These are phyloP conservation scores for Drosophila subpulchrella DNA, from an alignment of 1,140 invertebrate species.

Conservation along the genomic window DNA sequence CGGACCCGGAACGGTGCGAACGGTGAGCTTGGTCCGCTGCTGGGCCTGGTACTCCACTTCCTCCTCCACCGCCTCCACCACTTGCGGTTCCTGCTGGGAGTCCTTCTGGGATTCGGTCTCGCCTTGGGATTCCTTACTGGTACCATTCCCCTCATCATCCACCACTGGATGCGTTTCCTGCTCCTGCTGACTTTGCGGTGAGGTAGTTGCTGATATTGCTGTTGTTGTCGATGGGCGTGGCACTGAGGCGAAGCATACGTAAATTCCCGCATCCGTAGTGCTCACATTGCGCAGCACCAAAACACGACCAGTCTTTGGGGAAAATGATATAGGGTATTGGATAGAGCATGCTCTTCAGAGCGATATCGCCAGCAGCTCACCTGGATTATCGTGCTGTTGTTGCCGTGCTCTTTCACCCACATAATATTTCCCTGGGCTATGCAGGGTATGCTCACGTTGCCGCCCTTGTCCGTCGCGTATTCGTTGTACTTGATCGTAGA, in stretches of 20 bases:
- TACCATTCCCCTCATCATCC: not conserved
- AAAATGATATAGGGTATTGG: not conserved
- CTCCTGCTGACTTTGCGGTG: conserved; percentile 22
- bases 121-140: no score
- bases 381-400: conserved; percentile 77
- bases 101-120: not conserved
- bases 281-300: conserved; percentile 76
- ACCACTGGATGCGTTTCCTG: not conserved
- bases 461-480: conserved; percentile 81
- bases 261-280: conserved; percentile 71
- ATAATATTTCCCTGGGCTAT: conserved; percentile 76
- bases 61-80: conserved; percentile 52
- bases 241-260: conserved; percentile 77
- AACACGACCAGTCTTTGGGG: conserved; percentile 69
- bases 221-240: conserved; percentile 37
- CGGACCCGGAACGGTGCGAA: conserved; percentile 79
- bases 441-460: conserved; percentile 83
- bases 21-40: conserved; percentile 66
- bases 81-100: conserved; percentile 1
- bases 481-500: conserved; percentile 84
- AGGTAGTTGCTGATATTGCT: conserved; percentile 52
- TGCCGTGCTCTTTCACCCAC: conserved; percentile 82
- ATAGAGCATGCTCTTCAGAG: not conserved
- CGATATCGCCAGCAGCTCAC: conserved; percentile 19
- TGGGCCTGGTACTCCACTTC: conserved; percentile 64